Conservation (phyloP, 2,888 invertebrate species). For the Diarsia mendica region DNA sequence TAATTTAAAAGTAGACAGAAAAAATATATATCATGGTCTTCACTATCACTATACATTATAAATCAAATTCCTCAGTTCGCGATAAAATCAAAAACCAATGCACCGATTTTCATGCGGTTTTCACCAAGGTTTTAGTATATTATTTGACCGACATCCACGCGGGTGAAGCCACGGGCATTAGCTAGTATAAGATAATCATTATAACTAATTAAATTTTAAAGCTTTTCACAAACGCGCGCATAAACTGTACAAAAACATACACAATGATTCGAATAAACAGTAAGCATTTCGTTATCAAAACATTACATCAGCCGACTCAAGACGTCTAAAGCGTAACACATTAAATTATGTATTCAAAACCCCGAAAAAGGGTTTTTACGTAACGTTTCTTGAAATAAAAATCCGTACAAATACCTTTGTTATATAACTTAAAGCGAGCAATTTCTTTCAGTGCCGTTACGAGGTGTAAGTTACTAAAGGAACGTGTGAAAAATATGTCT, state of each 20-base stretch:
- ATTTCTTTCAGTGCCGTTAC: constrained; percentile 38
- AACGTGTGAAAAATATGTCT: constrained; percentile 45
- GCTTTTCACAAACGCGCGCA: constrained; percentile 3
- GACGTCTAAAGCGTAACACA: constrained; percentile 14
- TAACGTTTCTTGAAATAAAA: constrained; percentile 36
- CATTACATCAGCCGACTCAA: constrained; percentile 13
- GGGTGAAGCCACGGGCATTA: no score
- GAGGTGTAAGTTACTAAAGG: constrained; percentile 15
- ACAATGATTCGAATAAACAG: constrained; percentile 16
- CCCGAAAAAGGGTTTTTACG: constrained; percentile 18
- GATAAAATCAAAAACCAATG: no score
- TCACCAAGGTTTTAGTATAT: no score
- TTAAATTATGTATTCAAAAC: constrained; percentile 39
- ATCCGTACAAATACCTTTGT: constrained; percentile 55
- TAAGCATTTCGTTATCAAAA: constrained; percentile 23
- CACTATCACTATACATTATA: no score
- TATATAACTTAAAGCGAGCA: constrained; percentile 38
- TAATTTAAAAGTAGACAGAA: not conserved
- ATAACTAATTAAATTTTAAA: not conserved
- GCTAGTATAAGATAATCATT: not conserved
- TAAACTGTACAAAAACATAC: not conserved
- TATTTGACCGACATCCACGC: no score
- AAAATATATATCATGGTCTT: not conserved
- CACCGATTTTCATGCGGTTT: no score
- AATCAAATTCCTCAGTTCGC: no score